Conservation (phyloP, 1,140 invertebrate genomes). For the Brachionus plicatilis region DNA sequence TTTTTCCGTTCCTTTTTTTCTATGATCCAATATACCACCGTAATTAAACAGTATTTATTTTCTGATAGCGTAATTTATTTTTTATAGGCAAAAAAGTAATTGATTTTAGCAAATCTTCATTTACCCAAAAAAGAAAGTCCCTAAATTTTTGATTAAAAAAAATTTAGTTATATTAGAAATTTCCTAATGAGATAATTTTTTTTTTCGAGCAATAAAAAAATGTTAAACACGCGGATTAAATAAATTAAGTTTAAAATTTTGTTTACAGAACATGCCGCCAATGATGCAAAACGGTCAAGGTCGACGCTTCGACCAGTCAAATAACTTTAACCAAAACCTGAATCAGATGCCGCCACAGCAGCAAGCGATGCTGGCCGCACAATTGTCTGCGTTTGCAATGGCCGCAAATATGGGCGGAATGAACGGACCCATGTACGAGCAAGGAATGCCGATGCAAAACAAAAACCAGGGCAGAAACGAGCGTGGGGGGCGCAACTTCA, state of each 20-base stretch:
- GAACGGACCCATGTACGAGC: slow-evolving; percentile 9
- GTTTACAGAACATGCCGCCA: background rate
- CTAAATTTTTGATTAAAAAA: too few species aligned
- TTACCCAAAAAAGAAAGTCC: too few species aligned
- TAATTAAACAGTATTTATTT: too few species aligned
- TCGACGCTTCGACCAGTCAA: background rate
- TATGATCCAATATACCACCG: too few species aligned
- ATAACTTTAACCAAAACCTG: background rate
- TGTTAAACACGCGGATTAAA: background rate
- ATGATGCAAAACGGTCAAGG: slow-evolving; percentile 12
- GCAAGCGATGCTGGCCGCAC: slow-evolving; percentile 29
- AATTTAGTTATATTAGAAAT: too few species aligned
- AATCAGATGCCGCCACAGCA: slow-evolving; percentile 29
- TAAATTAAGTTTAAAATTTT: background rate
- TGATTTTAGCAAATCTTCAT: too few species aligned
- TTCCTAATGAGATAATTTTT: too few species aligned
- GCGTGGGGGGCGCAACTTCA: slow-evolving; percentile 12
- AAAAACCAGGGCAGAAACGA: background rate
- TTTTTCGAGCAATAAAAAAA: background rate
- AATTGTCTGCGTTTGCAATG: slow-evolving; percentile 30
- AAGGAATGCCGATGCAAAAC: background rate
- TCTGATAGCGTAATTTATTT: too few species aligned
- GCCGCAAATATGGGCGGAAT: slow-evolving; percentile 5
- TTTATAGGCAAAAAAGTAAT: too few species aligned
- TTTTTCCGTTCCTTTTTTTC: too few species aligned